A percentile compares a stretch with the other conserved stretches of the same genome.
phyloP scores from a whole-genome alignment of 2,797 vertebrate species.

The Myioborus miniatus region DNA sequence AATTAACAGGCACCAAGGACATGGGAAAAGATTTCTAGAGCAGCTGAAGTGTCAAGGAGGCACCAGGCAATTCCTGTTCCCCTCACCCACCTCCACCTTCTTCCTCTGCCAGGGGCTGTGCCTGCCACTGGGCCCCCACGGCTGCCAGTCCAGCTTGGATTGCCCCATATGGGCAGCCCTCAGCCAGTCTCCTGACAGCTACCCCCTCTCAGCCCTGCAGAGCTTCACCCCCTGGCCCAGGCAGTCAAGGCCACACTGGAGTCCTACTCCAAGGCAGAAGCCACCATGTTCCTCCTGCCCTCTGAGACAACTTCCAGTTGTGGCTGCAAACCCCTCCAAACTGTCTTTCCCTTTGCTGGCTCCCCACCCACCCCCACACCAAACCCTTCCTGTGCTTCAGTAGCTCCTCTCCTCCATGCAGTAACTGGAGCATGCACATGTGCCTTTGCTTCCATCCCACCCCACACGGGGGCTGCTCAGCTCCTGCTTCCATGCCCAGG shows the following conservation, averaged over 20 bases:
- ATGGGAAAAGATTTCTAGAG: constrained; percentile 33
- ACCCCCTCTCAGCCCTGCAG: not conserved
- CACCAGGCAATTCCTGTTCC: not conserved
- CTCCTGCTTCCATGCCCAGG: not conserved
- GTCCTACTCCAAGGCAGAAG: not conserved
- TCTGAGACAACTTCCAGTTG: not conserved
- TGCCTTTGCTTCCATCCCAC: not conserved
- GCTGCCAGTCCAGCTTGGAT: not conserved
- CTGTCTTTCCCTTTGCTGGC: rapidly evolving
- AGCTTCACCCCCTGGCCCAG: not conserved
- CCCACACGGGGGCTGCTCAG: not conserved
- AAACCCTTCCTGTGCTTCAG: not conserved
- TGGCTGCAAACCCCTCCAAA: not conserved
- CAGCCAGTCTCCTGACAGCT: not conserved
- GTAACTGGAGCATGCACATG: not conserved
- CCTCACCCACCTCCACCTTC: not conserved
- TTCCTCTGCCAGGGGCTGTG: not conserved
- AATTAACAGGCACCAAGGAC: constrained; percentile 60
- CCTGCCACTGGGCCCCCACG: rapidly evolving
- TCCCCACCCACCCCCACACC: not conserved
- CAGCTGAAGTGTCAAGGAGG: not conserved
- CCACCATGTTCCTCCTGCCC: not conserved
- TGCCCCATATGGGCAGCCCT: not conserved
- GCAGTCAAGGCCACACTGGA: not conserved
- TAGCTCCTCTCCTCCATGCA: not conserved